Base-by-base conservation (phyloP, 2,113 vertebrate species). In the Pachypanchax playfairii region DNA sequence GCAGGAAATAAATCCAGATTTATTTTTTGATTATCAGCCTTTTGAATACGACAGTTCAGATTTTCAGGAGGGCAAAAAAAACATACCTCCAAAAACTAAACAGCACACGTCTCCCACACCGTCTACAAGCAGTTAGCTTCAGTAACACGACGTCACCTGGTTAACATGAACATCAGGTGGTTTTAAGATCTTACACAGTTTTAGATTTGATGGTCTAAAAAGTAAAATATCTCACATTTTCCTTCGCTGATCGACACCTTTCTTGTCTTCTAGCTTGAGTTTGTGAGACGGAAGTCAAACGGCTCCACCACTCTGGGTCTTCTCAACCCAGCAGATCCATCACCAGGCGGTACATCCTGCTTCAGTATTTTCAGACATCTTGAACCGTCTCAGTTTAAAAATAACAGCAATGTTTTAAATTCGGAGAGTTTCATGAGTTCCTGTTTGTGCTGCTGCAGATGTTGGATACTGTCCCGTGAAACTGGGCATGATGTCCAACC, bases 281-380 rank as follows among this genome's bases (percentile, higher is more conserved):
- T 98, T 90, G 92, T 89, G 55, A 92, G 97, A 77, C 92, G 94
- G 79, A 97, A 94, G 79, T 75, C 91, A 18, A 96, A 99, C 67
- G 97, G 97, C 28, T 96, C 96, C 4, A 99, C 96, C 4, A 97
- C 96, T 1, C 65, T 99, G 59, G 96, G 93, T 22, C 92, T 99
- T 66, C 92, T 97, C 26, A 96, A 95, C 85, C 93, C 96, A 0
- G 94, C 91, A 48, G 96, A 98, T 55, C 92, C 91, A 1, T 61
- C 85, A 20, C 87, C 86, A n/a, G 95, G 95, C 86, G 97, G 96
- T 98, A 80, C 43, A 79, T 29, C 10, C 36, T 21, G 12, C 39
- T 46, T 31, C 8, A 9, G 12, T 13, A 13, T 36, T 4, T 39
- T 39, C 36, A 17, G 36, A 39, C 15, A 2, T n/a, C 5, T 17